Evolutionary conservation across 2,113 vertebrate genomes (phyloP), one percentile per base, ranked within the genome.

Genomic region (Cavia aperea): DNA sequence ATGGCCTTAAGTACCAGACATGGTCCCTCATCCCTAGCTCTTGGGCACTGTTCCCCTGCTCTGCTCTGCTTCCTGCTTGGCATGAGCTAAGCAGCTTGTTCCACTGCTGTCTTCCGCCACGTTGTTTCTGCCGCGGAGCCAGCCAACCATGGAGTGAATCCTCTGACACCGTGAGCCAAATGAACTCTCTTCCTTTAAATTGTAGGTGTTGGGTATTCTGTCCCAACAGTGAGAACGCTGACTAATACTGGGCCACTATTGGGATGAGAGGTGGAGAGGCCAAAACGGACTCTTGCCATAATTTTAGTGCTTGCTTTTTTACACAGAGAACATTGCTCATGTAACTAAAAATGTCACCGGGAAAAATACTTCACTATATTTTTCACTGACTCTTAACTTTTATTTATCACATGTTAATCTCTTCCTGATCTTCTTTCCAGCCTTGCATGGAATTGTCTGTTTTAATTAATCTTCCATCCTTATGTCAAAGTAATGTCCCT

Each of bases 261-360:
- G 60, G 39, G 4, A 11, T 36, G 23, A 3, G 0, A 4, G 33
- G 33, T 62, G 51, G 23, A 23, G 1, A 21, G 24, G 60, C n/a
- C 60, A 62, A 39, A 90, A 82, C 43, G 33, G 36, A 75, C n/a
- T 29, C 88, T 58, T 72, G 19, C 63, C 63, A 51, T 75, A 65
- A 79, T 90, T 83, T 51, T 54, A 82, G 65, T 33, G 15, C 83
- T 81, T 92, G 23, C 19, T 65, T 84, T 85, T 39, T 3, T 54
- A 29, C 4, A 29, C 46, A 89, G 11, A 75, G 72, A 81, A 56
- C 78, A 90, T 85, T 23, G 8, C 19, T 43, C 23, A 33, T 73
- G 31, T 88, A 88, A 54, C 84, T 87, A 72, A 68, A 95, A 86
- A 91, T 81, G 58, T 82, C 75, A 87, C 15, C 21, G n/a, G 86